Base-by-base conservation (phyloP, 2,797 vertebrate genomes). In the Perodicticus potto region DNA sequence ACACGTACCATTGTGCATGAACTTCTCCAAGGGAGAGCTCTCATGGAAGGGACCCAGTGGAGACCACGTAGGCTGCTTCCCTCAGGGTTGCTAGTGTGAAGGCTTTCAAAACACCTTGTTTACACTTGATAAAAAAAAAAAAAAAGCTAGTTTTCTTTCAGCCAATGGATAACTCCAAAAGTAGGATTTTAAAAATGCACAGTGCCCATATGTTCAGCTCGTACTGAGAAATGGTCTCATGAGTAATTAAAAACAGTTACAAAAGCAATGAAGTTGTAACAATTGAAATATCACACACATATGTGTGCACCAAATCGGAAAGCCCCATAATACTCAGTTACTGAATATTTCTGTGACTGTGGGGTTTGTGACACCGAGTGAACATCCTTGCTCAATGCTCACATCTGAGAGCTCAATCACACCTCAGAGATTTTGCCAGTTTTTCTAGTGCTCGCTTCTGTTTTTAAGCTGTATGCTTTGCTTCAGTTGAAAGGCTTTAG, bases 211-310 rank as follows among this genome's bases (percentile, higher is more conserved):
- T 97, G 96, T 89, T 97, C 83, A 59, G 72, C 81, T 94, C 16
- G 3, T 61, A 89, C 82, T 65, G 96, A 96, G 94, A 96, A 96
- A 92, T 85, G 49, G 95, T 97, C 96, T 97, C 95, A 45, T 7
- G 96, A 95, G 97, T 97, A 96, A 97, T 97, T 97, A 97, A 95
- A 94, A 97, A 81, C 93, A 93, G 95, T 97, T 96, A 95, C 80
- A 89, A 92, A 96, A 86, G 94, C 95, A 94, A 53, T 96, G 89
- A 90, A 89, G 80, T 97, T 97, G 93, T 87, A 94, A 96, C 91
- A 94, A 93, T 63, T 65, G 95, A 96, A 97, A 93, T 91, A 85
- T 84, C 95, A 43, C 76, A 86, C 84, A 69, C 96, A 95, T 90
- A 91, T 88, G 91, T 95, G 96, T 95, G 86, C 96, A 86, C 63